Evolutionary conservation across 2,797 vertebrate species (phyloP), one percentile per base, ranked within the genome.

Genomic region (Orientallactaga sibirica): DNA sequence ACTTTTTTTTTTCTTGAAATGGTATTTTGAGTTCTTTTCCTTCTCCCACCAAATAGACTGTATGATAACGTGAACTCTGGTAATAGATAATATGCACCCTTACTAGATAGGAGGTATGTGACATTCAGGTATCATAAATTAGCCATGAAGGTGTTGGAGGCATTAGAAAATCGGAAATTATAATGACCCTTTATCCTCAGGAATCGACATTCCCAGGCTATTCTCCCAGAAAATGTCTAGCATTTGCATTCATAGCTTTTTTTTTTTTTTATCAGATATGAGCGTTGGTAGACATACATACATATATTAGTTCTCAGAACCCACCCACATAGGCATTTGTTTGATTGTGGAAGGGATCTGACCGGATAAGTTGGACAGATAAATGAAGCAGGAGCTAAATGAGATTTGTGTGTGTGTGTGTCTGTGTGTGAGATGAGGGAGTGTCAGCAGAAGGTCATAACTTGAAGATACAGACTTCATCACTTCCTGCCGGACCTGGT

Each of bases 161-260:
- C 27, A 95, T 5, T 3, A 79, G 81, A 75, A 77, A 91, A 90
- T 90, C 33, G 62, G 68, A 91, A 48, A 84, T 94, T 92, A 67
- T 24, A 73, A 76, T 67, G 4, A 25, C 14, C 41, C 20, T 90
- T 64, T 89, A 43, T 93, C 66, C 76, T 76, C 11, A 89, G 73
- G 52, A 90, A 61, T 55, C 92, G 15, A n/a, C 73, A 71, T 68
- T 94, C 20, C 62, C 88, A 73, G 79, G 18, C 62, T 88, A 90
- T 77, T 33, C 43, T 55, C 86, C 16, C 55, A 83, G 29, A 70
- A 78, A 82, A 79, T 88, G 2, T 71, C 29, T 61, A 27, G 12
- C 75, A 86, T 12, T 48, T 83, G 12, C 22, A 58, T 84, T 81
- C 68, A 78, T 33, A 91, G 55, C 67, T 94, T 78, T 84, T 80